A percentile compares a stretch with the other conserved stretches of the same genome.
phyloP scores from a whole-genome alignment of 2,113 vertebrate genomes.

The Nycticebus coucang region DNA sequence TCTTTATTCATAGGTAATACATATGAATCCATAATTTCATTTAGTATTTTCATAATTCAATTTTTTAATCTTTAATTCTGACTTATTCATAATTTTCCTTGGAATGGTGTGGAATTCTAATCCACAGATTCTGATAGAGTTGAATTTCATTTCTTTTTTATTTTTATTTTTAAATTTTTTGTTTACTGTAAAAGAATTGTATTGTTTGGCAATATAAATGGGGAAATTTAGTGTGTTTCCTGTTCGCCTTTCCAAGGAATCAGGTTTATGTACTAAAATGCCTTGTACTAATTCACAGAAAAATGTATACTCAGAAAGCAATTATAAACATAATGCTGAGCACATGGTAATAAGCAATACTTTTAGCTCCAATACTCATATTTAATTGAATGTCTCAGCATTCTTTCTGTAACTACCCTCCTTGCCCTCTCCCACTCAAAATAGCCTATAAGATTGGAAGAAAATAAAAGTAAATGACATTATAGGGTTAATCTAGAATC shows the following conservation, averaged over 20 bases:
- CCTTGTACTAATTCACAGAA: slow-evolving; percentile 45
- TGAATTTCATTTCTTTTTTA: neutral
- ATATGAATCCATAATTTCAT: neutral
- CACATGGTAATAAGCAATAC: neutral
- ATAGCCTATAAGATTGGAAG: neutral
- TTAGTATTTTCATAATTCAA: neutral
- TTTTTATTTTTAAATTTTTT: neutral
- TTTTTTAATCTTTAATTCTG: slow-evolving; percentile 31
- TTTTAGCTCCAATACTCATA: slow-evolving; percentile 17
- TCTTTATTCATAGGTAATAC: slow-evolving; percentile 7
- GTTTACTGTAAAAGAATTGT: neutral
- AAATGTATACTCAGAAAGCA: slow-evolving; percentile 1
- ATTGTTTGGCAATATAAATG: neutral
- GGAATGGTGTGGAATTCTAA: neutral
- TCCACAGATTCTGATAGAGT: neutral
- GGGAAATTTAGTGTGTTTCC: slow-evolving; percentile 34
- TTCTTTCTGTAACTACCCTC: neutral
- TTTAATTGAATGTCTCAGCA: slow-evolving; percentile 64
- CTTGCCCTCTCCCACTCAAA: neutral
- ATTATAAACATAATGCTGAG: neutral
- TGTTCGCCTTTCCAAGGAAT: neutral
- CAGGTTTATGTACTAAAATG: slow-evolving; percentile 40
- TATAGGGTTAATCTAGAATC: slow-evolving; percentile 20
- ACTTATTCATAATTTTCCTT: neutral
- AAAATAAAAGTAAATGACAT: slow-evolving; percentile 25